These are phyloP conservation scores for Scleropages formosus DNA, from an alignment of 2,797 vertebrate species.

Conservation along the genomic window DNA sequence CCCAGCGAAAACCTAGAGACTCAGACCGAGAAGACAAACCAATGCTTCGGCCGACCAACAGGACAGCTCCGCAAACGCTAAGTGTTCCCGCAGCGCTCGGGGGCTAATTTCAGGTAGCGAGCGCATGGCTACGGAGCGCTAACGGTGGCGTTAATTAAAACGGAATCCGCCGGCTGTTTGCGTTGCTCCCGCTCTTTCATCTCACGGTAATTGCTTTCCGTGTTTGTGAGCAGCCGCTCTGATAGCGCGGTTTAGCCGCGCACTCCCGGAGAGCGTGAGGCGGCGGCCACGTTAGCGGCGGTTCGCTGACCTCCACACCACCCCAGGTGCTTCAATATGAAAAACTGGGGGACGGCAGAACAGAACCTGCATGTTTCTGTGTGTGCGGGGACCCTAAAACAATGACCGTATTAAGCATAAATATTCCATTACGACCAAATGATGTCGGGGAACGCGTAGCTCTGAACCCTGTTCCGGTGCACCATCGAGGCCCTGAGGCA, in stretches of 20 bases:
- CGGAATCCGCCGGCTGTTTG: constrained; percentile 54
- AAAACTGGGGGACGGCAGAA: too few species aligned
- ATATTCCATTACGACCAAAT: constrained; percentile 17
- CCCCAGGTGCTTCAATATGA: too few species aligned
- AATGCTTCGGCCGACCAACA: too few species aligned
- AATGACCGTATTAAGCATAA: constrained; percentile 13
- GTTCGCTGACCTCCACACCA: background rate
- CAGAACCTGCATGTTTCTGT: background rate
- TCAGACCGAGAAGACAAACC: too few species aligned
- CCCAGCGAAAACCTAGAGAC: too few species aligned
- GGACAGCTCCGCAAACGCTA: constrained; percentile 41
- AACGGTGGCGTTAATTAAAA: constrained; percentile 53
- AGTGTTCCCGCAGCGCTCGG: constrained; percentile 40
- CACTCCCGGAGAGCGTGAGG: background rate
- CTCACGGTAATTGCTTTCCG: constrained; percentile 56
- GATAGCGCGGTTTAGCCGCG: constrained; percentile 42
- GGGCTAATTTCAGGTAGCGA: constrained; percentile 21
- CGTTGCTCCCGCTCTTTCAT: constrained; percentile 51
- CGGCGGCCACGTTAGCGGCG: background rate
- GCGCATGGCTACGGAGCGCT: constrained; percentile 31
- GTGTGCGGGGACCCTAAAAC: background rate
- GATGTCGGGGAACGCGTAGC: background rate
- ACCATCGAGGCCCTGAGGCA: too few species aligned
- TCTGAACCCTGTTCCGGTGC: too few species aligned
- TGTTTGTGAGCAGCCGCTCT: constrained; percentile 54